Evolutionary conservation across 1,140 invertebrate genomes (phyloP), one percentile per base, ranked within the genome.

Genomic region (Megalonaias nervosa): DNA sequence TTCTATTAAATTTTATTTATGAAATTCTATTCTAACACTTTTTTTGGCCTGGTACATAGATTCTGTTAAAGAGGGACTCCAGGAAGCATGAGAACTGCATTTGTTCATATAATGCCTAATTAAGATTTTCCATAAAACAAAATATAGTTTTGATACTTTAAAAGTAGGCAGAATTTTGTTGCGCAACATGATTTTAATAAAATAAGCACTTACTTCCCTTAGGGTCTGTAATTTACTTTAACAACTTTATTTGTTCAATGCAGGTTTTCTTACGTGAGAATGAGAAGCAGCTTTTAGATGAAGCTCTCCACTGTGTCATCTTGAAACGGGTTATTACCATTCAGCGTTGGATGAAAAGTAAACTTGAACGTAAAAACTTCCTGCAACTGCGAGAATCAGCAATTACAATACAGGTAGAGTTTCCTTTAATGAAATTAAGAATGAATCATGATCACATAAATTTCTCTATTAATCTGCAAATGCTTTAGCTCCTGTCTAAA

Each of bases 251-350:
- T 62, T 67, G 0, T 60, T 55, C n/a, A 56, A 13, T 81, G 31
- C 78, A 92, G 92, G 95, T 99, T 60, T 98, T 98, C 86, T 93
- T 98, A 89, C 92, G 97, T 62, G 97, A 98, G 89, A 95, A 95
- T n/a, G 97, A 98, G 90, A 98, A 98, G 89, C 93, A 97, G 80
- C 95, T 96, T 89, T 89, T 99, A 61, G 97, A 99, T 87, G 96
- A 96, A 84, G 93, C 95, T 75, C 91, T 99, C 55, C 97, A 99
- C 91, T 95, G 97, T 87, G 96, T 97, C 86, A 98, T 99, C 77
- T 96, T 99, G 93, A 94, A 95, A 26, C 95, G 95, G 71, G 98
- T 99, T 84, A 94, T 97, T 61, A 94, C 94, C 1, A 95, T 99
- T 79, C 97, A 99, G 90, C 92, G 96, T 70, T 98, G 97, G 97